Evolutionary conservation across 2,888 invertebrate species (phyloP).

Genomic region (Conchocele bisecta): DNA sequence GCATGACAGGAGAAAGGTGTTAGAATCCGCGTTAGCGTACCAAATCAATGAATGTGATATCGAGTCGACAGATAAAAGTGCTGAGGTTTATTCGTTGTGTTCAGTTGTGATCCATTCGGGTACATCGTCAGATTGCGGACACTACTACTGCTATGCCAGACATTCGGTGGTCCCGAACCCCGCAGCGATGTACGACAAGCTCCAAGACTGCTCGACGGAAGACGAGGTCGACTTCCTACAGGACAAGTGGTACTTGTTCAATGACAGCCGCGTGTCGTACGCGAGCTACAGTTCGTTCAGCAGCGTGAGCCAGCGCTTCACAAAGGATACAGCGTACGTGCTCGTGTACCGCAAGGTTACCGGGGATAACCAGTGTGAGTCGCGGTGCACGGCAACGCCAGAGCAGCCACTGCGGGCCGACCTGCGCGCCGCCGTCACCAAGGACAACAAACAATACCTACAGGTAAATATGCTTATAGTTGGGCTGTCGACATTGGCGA

Average conservation of each 20-base stretch:
- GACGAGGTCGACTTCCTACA: conserved; percentile 80
- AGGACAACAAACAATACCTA: conserved; percentile 70
- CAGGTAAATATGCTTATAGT: too few relatives aligned
- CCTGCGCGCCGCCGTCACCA: conserved; percentile 65
- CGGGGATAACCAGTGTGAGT: conserved; percentile 32
- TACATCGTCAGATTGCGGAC: conserved; percentile 91
- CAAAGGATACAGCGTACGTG: conserved; percentile 92
- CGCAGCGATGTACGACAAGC: conserved; percentile 55
- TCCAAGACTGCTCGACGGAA: conserved; percentile 56
- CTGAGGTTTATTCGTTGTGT: conserved; percentile 88
- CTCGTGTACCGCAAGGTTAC: conserved; percentile 87
- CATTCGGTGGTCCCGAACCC: conserved; percentile 67
- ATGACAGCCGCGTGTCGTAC: conserved; percentile 88
- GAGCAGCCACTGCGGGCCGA: conserved; percentile 67
- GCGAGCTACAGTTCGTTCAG: conserved; percentile 74
- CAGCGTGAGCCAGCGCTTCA: conserved; percentile 81
- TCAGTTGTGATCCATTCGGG: conserved; percentile 94
- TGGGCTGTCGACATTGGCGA: too few relatives aligned
- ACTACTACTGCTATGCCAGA: conserved; percentile 91
- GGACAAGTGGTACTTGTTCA: conserved; percentile 90
- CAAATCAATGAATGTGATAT: conserved; percentile 58
- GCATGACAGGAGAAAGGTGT: conserved; percentile 30
- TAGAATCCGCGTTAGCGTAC: conserved; percentile 48
- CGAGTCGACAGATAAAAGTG: conserved; percentile 46
- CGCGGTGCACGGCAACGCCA: conserved; percentile 33